Percentiles rank a stretch among this genome's conserved stretches.
These are phyloP conservation scores for Strongylocentrotus purpuratus DNA, from an alignment of 35 echinoderm and acorn worm genomes.

Conservation along the genomic window DNA sequence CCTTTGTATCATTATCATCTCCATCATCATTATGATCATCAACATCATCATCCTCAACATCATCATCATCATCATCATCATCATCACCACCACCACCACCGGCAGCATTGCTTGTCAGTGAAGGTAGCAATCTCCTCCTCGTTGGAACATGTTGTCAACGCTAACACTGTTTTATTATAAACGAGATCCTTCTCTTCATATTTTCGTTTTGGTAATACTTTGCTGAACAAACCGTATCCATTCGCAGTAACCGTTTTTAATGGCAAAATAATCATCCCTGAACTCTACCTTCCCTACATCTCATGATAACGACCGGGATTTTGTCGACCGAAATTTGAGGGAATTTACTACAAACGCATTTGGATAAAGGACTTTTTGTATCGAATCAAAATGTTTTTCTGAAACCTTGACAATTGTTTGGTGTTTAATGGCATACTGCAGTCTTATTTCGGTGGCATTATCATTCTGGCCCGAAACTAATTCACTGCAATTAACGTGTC, in stretches of 20 bases:
- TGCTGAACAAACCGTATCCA: too few relatives aligned
- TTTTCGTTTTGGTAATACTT: too few relatives aligned
- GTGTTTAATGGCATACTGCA: too few relatives aligned
- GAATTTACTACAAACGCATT: background rate
- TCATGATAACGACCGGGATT: background rate
- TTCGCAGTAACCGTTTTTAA: background rate
- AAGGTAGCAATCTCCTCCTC: too few relatives aligned
- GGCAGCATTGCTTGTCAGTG: background rate
- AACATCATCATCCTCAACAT: conserved; percentile 11
- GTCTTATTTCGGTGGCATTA: too few relatives aligned
- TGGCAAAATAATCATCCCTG: background rate
- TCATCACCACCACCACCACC: background rate
- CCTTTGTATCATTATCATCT: background rate
- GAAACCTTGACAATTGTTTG: background rate
- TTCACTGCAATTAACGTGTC: too few relatives aligned
- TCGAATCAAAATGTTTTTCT: too few relatives aligned
- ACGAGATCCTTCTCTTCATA: too few relatives aligned
- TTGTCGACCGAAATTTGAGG: background rate
- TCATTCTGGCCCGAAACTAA: too few relatives aligned
- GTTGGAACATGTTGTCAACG: too few relatives aligned
- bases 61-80: conserved; percentile 33
- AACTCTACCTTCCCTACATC: background rate
- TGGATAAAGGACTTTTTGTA: background rate
- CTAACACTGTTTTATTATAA: too few relatives aligned
- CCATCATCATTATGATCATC: background rate